Base-by-base conservation (phyloP, 2,797 vertebrate species). In the Platalea minor region DNA sequence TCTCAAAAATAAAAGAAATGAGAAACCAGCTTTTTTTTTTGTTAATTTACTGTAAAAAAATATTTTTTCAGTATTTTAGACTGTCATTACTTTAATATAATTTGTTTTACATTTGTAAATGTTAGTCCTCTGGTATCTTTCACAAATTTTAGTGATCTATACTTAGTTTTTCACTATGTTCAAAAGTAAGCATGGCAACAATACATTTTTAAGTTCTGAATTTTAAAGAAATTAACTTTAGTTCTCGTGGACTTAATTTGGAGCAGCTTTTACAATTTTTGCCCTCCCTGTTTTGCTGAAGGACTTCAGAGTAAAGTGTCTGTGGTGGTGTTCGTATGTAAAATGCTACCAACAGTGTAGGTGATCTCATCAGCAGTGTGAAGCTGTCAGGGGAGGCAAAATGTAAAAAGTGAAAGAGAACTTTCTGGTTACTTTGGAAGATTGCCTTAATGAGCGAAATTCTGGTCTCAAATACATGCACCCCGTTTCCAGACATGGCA, bases 241-340 rank as follows among this genome's bases (percentile, higher is more conserved):
- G 48, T 68, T 75, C 35, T 31, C 16, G 1, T 3, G 24, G 67
- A 24, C 48, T 73, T 69, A 13, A 73, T 67, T 70, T 74, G 56
- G 72, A 85, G 72, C 31, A 83, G n/a, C 43, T 89, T 64, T 68
- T 21, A 35, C 28, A 59, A 7, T 17, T 93, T 89, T 60, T 67
- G 37, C 18, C 50, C 25, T 82, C 63, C 65, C 25, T 4, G 0
- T 85, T 72, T 82, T 51, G 43, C 43, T 39, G 74, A 76, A 80
- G 74, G 46, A 50, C 65, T 48, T 23, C 9, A 13, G 10, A 61
- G 48, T 28, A 21, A 29, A 8, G 26, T 1, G 13, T 18, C 35
- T 9, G 60, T 19, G 70, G 53, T 19, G 31, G 37, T 6, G 31
- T 20, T 74, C 11, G 0, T 17, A 0, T 3, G 39, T 35, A 23